phyloP scores from a whole-genome alignment of 2,797 vertebrate species.

The Rallus crepitans region DNA sequence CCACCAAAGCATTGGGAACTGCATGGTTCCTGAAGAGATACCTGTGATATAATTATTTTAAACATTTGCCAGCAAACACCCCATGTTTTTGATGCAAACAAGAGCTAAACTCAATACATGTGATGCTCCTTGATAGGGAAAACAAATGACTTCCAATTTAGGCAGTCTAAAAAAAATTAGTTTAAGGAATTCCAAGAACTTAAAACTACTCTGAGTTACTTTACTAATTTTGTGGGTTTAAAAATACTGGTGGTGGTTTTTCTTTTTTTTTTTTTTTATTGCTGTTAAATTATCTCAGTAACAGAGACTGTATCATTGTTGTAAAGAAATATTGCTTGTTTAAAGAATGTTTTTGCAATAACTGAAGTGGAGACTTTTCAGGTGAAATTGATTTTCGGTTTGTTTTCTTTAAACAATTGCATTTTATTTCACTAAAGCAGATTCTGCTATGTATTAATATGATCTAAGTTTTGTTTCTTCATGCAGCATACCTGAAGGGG shows the following conservation, averaged over 20 bases:
- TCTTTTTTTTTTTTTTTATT: background rate
- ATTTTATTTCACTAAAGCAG: background rate
- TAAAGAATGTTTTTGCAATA: background rate
- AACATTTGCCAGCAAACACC: background rate
- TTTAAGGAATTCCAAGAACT: background rate
- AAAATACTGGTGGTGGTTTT: background rate
- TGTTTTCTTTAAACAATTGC: background rate
- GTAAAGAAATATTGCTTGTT: background rate
- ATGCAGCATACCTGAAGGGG: background rate
- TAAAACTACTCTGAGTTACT: background rate
- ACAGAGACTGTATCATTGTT: background rate
- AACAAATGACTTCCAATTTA: background rate
- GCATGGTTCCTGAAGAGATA: background rate
- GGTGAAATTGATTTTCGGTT: background rate
- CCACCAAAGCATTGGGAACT: background rate
- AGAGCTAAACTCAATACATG: background rate
- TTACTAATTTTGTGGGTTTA: background rate
- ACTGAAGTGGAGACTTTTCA: background rate
- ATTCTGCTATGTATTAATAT: background rate
- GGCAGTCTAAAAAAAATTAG: background rate
- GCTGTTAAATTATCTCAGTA: background rate
- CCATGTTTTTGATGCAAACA: background rate
- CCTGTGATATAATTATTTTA: background rate
- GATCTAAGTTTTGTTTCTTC: background rate
- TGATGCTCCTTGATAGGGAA: rapidly evolving